phyloP scores from a whole-genome alignment of 1,140 invertebrate species.

The Calephelis nemesis region DNA sequence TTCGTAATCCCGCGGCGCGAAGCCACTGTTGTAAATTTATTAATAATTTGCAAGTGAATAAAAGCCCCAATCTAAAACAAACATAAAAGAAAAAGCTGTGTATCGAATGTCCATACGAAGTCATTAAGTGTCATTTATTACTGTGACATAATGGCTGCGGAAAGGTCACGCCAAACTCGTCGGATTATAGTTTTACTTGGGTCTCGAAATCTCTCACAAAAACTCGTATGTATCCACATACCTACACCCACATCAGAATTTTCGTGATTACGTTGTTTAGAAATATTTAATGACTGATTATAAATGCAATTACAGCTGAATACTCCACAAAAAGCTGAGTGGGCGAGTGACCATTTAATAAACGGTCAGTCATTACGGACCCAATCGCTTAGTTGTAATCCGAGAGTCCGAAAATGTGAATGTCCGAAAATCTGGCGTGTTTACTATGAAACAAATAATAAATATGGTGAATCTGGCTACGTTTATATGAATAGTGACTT shows the following conservation, averaged over 20 bases:
- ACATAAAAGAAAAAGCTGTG: not conserved
- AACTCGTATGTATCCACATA: not conserved
- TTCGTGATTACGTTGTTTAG: not conserved
- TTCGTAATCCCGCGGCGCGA: too few relatives aligned
- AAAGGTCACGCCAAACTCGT: conserved; percentile 1
- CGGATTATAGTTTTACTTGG: not conserved
- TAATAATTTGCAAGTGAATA: not conserved
- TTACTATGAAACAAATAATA: too few relatives aligned
- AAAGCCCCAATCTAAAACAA: conserved; percentile 1
- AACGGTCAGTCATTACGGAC: too few relatives aligned
- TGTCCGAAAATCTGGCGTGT: too few relatives aligned
- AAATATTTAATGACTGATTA: conserved; percentile 9
- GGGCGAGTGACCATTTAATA: too few relatives aligned
- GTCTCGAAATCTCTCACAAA: not conserved
- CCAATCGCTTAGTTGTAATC: too few relatives aligned
- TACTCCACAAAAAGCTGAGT: too few relatives aligned
- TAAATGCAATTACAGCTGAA: too few relatives aligned
- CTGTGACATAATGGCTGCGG: not conserved
- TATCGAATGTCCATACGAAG: not conserved
- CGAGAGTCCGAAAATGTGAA: too few relatives aligned
- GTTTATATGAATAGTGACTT: too few relatives aligned
- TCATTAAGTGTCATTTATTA: conserved; percentile 13
- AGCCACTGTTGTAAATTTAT: too few relatives aligned
- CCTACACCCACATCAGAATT: not conserved
- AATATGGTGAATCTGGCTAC: too few relatives aligned